Percentiles rank a stretch among this genome's conserved stretches.
phyloP scores from a whole-genome alignment of 2,113 vertebrate genomes.

The Oncorhynchus tshawytscha region DNA sequence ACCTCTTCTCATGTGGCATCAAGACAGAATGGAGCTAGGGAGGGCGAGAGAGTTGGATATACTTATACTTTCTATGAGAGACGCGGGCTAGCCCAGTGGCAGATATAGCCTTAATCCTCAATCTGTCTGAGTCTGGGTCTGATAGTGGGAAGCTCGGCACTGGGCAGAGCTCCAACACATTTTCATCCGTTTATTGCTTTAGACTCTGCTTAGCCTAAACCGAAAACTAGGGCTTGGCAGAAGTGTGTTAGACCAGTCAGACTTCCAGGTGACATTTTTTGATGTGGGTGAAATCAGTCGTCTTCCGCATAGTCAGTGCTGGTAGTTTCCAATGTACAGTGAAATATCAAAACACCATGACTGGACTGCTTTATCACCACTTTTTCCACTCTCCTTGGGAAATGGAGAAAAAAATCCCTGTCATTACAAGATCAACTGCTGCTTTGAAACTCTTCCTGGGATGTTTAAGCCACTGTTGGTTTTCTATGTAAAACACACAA shows the following conservation, averaged over 20 bases:
- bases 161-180: constrained; percentile 14
- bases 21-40: background rate
- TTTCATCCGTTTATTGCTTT: background rate
- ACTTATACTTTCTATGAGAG: constrained; percentile 21
- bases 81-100: constrained; percentile 11
- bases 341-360: constrained; percentile 1
- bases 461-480: background rate
- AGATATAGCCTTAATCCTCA: constrained; percentile 23
- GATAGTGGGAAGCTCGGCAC: constrained; percentile 16
- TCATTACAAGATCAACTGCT: constrained; percentile 1
- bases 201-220: background rate
- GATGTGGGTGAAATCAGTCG: background rate
- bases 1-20: constrained; percentile 2
- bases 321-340: constrained; percentile 8
- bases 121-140: constrained; percentile 9
- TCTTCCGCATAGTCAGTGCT: constrained; percentile 20
- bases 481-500: background rate
- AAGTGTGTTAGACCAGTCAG: background rate
- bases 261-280: constrained; percentile 11
- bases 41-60: constrained; percentile 17
- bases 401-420: background rate
- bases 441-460: constrained; percentile 3
- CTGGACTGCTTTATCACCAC: background rate
- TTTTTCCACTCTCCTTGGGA: background rate
- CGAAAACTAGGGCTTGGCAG: background rate